Base-by-base conservation (phyloP, 2,888 invertebrate species). In the Oscheius sp. region DNA sequence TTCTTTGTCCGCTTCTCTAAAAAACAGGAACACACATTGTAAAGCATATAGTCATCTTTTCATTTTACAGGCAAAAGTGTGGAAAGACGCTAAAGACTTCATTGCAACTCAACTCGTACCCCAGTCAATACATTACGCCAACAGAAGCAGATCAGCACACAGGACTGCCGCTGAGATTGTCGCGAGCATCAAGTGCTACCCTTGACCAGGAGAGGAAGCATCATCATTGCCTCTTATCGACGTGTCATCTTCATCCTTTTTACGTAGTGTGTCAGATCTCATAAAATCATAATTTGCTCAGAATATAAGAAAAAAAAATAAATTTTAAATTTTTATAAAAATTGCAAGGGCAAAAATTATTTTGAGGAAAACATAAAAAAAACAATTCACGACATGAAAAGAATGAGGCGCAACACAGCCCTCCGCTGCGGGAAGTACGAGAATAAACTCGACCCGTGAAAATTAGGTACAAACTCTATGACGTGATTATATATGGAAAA, bases 51-150 rank as follows among this genome's bases (percentile, higher is more conserved):
- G 5, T 35, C 35, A 35, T 35, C 21, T 55, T n/a, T 23, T 49
- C 49, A n/a, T 21, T 55, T 76, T 76, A 43, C 75, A 80, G 80
- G 83, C 81, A 6, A 81, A 85, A 73, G 82, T 87, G 52, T 87
- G 86, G 86, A 73, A 81, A 52, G 87, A 87, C 69, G 85, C 84
- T 23, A 87, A 87, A 73, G 80, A 84, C 59, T 87, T 87, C 72
- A 82, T 87, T 52, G 78, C 83, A 46, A 75, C 73, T 12, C 72
- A 80, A 18, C 77, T 87, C 29, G 77, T 87, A 18, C 87, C 87
- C 25, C 80, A 82, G 56, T 83, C 85, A 49, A 80, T 87, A 41
- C 61, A 74, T 12, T 27, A 79, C 63, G 86, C 86, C 13, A 85
- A 86, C 66, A 77, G 76, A 68, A 82, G 81, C 27, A 66, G 72